Evolutionary conservation across 92 coral and sea anemone genomes (phyloP), one percentile per base, ranked within the genome.

Genomic region (Porites divaricata): DNA sequence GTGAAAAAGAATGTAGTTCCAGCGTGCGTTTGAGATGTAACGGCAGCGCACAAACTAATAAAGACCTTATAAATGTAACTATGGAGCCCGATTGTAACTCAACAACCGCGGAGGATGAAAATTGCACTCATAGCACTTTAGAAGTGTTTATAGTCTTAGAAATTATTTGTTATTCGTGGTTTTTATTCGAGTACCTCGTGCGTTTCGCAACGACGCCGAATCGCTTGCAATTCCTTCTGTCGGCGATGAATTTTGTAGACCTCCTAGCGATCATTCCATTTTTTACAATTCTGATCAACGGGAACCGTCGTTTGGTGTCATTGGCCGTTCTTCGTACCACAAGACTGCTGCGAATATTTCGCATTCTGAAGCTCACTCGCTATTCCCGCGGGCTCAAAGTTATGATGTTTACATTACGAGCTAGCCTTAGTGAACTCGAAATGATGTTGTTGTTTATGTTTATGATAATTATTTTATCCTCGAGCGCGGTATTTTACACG

Each of bases 321-420:
- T 48, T 94, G 7, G 88, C 98, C 23, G 95, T 94, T 69, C 88
- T 91, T 12, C 92, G 99, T 1, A 81, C 91, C 9, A 83, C 95
- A 11, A 89, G 95, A 41, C 87, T 97, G 23, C 87, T 97, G 6
- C 93, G 99, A 4, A 90, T 97, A 12, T 83, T 95, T 67, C 93
- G 99, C 59, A 90, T 95, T 61, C 86, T 95, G 26, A 97, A 97
- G 72, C 91, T 97, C 6, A 90, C 99, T 9, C 95, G 98, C 15
- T 97, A 97, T 76, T 97, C 99, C 45, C 90, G 94, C n/a, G 99
- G 95, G 9, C 95, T 97, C n/a, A 95, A 93, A 71, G 95, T 93
- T 17, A 86, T 95, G 54, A 93, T 95, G n/a, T 91, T 87, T 78
- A 97, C 99, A 0, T 53, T 97, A 12, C 93, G 93, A 62, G 98